A percentile compares a stretch with the other conserved stretches of the same genome.
Conservation (phyloP, 2,113 vertebrate species). For the Pholis gunnellus region DNA sequence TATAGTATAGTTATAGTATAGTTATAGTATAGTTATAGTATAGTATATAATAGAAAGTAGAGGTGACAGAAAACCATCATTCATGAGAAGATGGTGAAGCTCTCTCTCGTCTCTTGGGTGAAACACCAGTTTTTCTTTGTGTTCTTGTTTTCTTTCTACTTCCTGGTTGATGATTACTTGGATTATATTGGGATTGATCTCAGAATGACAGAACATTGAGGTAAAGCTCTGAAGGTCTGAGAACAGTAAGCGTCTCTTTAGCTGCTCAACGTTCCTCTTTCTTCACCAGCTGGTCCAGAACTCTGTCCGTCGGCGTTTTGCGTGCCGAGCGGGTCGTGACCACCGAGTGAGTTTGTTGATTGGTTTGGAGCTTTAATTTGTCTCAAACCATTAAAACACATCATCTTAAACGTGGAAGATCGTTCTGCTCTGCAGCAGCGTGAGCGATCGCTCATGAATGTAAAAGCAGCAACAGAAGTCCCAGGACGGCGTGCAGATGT, state of each 20-base stretch:
- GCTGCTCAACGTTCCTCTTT: neutral
- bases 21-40: no score
- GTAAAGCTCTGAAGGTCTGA: no score
- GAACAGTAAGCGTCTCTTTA: neutral
- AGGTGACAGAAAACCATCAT: no score
- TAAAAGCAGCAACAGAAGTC: conserved; percentile 29
- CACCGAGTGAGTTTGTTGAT: neutral
- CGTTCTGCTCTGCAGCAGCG: neutral
- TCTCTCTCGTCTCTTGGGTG: no score
- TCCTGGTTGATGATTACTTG: no score
- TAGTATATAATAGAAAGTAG: no score
- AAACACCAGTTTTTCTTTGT: no score
- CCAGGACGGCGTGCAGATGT: conserved; percentile 43
- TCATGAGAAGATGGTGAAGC: no score
- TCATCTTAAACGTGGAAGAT: conserved; percentile 9
- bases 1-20: no score
- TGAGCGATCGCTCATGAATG: conserved; percentile 24
- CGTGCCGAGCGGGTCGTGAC: neutral
- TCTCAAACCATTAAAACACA: conserved; percentile 20
- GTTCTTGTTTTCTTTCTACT: no score
- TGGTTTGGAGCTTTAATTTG: neutral
- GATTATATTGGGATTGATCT: no score
- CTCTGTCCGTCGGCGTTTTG: neutral
- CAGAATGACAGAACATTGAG: no score
- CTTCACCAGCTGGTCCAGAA: neutral